Percentiles rank a stretch among this genome's conserved stretches.
Evolutionary conservation across 2,113 vertebrate genomes (phyloP).

Genomic region (Penelope pileata): DNA sequence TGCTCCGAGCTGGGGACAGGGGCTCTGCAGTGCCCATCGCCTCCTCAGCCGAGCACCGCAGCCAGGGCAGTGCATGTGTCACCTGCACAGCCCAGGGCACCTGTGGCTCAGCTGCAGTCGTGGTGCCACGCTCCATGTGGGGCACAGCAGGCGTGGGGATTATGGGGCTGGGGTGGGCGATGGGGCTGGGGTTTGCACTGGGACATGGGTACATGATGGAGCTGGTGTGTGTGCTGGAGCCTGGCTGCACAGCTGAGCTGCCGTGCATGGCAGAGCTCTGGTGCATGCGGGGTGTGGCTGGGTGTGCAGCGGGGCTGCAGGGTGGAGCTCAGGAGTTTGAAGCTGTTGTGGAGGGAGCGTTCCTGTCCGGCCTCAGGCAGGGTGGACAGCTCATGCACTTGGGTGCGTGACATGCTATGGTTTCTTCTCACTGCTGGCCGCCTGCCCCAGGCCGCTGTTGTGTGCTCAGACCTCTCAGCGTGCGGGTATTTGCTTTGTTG

Average conservation of each 20-base stretch:
- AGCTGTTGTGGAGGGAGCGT: neutral
- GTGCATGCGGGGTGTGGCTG: neutral
- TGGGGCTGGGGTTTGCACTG: neutral
- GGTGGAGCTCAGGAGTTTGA: neutral
- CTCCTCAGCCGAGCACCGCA: neutral
- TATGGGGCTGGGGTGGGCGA: neutral
- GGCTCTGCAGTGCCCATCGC: neutral
- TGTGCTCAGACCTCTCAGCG: neutral
- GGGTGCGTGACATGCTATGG: neutral
- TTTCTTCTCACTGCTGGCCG: neutral
- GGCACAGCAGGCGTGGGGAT: neutral
- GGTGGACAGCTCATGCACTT: fast-evolving
- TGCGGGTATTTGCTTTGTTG: neutral
- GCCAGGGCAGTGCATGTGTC: neutral
- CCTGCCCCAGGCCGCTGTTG: neutral
- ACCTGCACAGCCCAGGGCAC: neutral
- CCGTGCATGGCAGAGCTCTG: neutral
- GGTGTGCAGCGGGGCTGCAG: neutral
- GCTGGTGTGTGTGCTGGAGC: neutral
- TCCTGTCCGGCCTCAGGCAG: neutral
- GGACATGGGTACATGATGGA: neutral
- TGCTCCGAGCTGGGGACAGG: neutral
- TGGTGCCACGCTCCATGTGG: neutral
- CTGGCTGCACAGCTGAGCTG: neutral
- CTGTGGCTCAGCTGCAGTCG: neutral